Conservation (phyloP, 2,797 vertebrate species). For the Uromys caudimaculatus region DNA sequence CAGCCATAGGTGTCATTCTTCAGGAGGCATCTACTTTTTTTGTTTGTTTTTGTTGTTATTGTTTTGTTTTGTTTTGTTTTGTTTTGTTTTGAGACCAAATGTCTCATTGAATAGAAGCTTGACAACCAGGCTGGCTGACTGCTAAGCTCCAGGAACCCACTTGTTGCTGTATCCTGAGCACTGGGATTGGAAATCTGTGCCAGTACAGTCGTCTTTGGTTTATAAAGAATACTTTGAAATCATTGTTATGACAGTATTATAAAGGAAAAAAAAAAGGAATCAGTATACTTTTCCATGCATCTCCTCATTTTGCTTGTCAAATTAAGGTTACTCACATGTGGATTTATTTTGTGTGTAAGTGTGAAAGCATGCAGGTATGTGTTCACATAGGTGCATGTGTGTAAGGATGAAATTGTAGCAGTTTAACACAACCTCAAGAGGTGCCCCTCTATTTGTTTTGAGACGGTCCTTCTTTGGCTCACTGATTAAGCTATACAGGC, state of each 20-base stretch:
- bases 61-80: not conserved
- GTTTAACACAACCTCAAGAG: not conserved
- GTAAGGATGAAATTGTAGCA: not conserved
- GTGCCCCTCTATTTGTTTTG: not conserved
- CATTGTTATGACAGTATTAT: not conserved
- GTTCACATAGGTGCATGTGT: not conserved
- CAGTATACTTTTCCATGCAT: not conserved
- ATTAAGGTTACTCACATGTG: not conserved
- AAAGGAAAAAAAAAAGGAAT: not conserved
- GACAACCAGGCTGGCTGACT: not conserved
- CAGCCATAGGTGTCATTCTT: not conserved
- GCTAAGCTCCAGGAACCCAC: too few relatives aligned
- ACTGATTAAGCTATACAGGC: not conserved
- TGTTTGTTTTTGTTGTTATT: not conserved
- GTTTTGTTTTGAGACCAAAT: too few relatives aligned
- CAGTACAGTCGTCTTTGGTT: not conserved
- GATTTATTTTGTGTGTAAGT: not conserved
- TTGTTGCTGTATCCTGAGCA: not conserved
- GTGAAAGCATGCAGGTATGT: not conserved
- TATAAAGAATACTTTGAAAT: not conserved
- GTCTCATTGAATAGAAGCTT: not conserved
- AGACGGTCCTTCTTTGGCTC: not conserved
- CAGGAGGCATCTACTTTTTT: too few relatives aligned
- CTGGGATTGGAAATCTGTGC: not conserved
- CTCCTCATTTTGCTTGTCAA: not conserved